A percentile compares a stretch with the other conserved stretches of the same genome.
Evolutionary conservation across 2,888 invertebrate genomes (phyloP).

Genomic region (Eupithecia pulchellata): DNA sequence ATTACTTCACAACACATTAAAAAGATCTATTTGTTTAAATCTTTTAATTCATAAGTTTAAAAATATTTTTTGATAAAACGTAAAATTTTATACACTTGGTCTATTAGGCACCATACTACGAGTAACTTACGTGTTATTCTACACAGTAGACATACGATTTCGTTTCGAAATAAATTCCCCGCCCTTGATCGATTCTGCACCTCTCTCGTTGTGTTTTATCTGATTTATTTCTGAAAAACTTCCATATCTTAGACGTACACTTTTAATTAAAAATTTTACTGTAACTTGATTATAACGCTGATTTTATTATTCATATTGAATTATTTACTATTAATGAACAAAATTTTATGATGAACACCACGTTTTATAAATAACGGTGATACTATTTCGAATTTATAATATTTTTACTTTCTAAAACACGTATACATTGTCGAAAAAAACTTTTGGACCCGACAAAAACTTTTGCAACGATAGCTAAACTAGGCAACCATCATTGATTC

Average conservation of each 20-base stretch:
- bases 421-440: conserved; percentile 75
- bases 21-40: conserved; percentile 45
- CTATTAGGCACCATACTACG: conserved; percentile 67
- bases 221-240: conserved; percentile 14
- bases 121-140: conserved; percentile 77
- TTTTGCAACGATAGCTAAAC: conserved; percentile 71
- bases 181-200: conserved; percentile 61
- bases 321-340: conserved; percentile 11
- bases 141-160: conserved; percentile 84
- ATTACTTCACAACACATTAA: conserved; percentile 68
- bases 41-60: conserved; percentile 14
- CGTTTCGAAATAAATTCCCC: conserved; percentile 83
- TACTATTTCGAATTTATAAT: conserved; percentile 77
- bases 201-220: conserved; percentile 39
- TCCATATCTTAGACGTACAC: background rate
- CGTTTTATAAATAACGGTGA: conserved; percentile 61
- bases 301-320: conserved; percentile 1
- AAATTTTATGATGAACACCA: conserved; percentile 24
- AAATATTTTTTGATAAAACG: conserved; percentile 12
- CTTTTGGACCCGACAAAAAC: conserved; percentile 76
- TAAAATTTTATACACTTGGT: conserved; percentile 47
- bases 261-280: background rate
- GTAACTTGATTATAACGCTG: conserved; percentile 2
- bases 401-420: conserved; percentile 64
- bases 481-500: conserved; percentile 87